These are phyloP conservation scores for Macrotus californicus DNA, from an alignment of 2,113 vertebrate genomes.

Conservation along the genomic window DNA sequence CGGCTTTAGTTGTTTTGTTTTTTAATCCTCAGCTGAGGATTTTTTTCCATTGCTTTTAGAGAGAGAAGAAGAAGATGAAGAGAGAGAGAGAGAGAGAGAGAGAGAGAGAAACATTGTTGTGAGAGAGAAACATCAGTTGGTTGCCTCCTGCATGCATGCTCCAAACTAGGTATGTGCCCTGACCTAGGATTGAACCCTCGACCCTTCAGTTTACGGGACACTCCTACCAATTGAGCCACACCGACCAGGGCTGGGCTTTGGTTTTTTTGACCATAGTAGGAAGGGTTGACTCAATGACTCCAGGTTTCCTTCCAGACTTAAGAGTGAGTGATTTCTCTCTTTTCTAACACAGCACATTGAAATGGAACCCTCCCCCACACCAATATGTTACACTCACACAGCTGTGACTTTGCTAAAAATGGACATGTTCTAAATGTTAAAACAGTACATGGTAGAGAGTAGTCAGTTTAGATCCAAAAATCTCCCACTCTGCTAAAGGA, in stretches of 20 bases:
- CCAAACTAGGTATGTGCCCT: too few species aligned
- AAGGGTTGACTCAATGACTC: neutral
- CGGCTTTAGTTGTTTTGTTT: neutral
- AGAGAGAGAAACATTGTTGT: too few species aligned
- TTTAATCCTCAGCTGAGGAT: too few species aligned
- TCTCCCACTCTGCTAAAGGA: neutral
- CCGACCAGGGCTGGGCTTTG: neutral
- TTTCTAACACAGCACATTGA: conserved; percentile 40
- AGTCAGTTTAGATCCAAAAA: conserved; percentile 25
- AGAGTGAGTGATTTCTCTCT: conserved; percentile 46
- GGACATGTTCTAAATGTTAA: conserved; percentile 66
- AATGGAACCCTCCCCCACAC: conserved; percentile 61
- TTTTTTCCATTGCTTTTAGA: too few species aligned
- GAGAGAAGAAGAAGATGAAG: too few species aligned
- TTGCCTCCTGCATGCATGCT: too few species aligned
- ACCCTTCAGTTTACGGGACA: too few species aligned
- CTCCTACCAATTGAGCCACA: too few species aligned
- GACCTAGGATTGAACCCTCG: too few species aligned
- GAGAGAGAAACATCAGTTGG: too few species aligned
- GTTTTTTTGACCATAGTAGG: neutral
- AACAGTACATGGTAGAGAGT: conserved; percentile 47
- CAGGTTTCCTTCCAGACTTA: conserved; percentile 14
- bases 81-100: too few species aligned
- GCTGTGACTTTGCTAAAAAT: conserved; percentile 68
- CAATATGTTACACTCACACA: conserved; percentile 50